A percentile compares a stretch with the other conserved stretches of the same genome.
These are phyloP conservation scores for Melipona beecheii DNA, from an alignment of 2,888 invertebrate genomes.

Conservation along the genomic window DNA sequence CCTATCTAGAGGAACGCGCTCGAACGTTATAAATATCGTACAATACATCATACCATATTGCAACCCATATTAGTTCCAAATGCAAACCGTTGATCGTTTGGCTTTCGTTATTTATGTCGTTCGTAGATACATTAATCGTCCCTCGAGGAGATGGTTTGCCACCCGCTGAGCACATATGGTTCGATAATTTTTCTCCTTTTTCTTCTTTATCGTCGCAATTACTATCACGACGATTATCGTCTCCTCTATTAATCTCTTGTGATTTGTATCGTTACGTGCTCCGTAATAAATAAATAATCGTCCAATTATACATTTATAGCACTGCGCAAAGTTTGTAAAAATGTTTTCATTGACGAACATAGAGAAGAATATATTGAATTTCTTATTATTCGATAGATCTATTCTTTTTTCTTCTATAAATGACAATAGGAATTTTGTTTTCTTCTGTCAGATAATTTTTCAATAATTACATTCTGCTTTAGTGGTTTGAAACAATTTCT, in stretches of 20 bases:
- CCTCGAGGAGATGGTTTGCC: constrained; percentile 73
- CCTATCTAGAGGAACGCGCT: neutral
- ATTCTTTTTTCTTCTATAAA: too few relatives aligned
- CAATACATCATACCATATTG: neutral
- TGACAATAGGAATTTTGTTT: too few relatives aligned
- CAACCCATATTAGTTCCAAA: neutral
- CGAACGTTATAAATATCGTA: neutral
- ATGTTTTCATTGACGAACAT: too few relatives aligned
- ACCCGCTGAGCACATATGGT: constrained; percentile 81
- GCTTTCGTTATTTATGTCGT: constrained; percentile 44
- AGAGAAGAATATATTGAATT: too few relatives aligned
- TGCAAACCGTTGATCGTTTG: constrained; percentile 4
- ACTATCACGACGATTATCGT: constrained; percentile 69
- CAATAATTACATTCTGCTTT: too few relatives aligned
- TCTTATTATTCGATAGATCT: too few relatives aligned
- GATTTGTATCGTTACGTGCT: too few relatives aligned
- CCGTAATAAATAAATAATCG: neutral
- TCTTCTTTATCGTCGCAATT: constrained; percentile 69
- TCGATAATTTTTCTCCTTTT: constrained; percentile 71
- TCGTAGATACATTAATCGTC: constrained; percentile 62
- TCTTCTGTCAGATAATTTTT: too few relatives aligned
- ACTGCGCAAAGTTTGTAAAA: too few relatives aligned
- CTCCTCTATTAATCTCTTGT: constrained; percentile 8
- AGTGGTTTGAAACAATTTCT: too few relatives aligned
- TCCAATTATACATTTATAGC: neutral